A percentile compares a stretch with the other conserved stretches of the same genome.
phyloP scores from a whole-genome alignment of 2,113 vertebrate species.

The Isurus oxyrinchus region DNA sequence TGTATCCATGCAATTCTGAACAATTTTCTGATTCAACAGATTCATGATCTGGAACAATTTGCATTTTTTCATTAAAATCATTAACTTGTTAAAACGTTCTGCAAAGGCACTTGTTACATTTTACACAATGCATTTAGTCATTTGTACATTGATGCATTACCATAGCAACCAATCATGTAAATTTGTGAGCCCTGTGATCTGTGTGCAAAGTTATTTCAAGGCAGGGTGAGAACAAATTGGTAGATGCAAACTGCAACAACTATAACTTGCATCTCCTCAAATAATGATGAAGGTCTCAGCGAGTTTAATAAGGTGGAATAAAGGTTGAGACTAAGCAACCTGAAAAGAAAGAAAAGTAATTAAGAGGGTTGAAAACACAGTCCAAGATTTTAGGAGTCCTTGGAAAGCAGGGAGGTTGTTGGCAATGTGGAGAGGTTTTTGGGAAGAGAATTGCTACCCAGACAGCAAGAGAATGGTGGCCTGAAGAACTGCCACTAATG shows the following conservation, averaged over 20 bases:
- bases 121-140: conserved; percentile 1
- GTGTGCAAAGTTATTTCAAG: background rate
- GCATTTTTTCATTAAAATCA: conserved; percentile 20
- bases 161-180: background rate
- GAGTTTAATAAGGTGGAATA: background rate
- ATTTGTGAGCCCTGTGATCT: background rate
- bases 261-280: background rate
- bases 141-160: conserved; percentile 20
- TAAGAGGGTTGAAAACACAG: background rate
- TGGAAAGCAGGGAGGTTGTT: background rate
- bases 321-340: background rate
- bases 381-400: background rate
- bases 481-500: background rate
- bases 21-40: conserved; percentile 13
- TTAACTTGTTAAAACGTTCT: conserved; percentile 15
- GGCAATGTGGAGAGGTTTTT: background rate
- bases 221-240: background rate
- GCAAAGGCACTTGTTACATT: conserved; percentile 17
- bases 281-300: background rate
- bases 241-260: background rate
- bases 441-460: background rate
- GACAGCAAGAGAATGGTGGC: too few species aligned
- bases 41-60: background rate
- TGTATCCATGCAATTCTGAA: background rate
- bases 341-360: background rate